Evolutionary conservation across 2,888 invertebrate genomes (phyloP), one percentile per base, ranked within the genome.

Genomic region (Leptinotarsa juncta): DNA sequence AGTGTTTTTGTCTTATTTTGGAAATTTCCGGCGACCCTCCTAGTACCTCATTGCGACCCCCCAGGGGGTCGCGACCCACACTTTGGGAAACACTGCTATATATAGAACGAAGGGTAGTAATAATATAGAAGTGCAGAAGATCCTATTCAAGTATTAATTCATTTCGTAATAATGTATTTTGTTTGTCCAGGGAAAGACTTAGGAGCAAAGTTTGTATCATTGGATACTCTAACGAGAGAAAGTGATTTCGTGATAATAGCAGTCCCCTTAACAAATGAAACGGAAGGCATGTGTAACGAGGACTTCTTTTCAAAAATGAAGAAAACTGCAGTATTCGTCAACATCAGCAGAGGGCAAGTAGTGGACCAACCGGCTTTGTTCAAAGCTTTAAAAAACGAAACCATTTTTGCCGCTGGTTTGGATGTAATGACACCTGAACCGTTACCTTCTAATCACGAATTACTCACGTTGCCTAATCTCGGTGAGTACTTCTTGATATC

Each of bases 361-460:
- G 90, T 95, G 0, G 93, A 97, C 80, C 97, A 97, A 84, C 92
- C 94, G 1, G 96, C 94, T 75, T 88, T 98, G 42, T 91, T 94
- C 71, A 90, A 91, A 68, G 97, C 97, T 0, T 88, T 98, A 67
- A 92, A 92, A 83, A 90, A 89, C 55, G 92, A 92, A 1, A 89
- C 91, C 78, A 97, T 98, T 77, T 94, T 93, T 84, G 94, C 94
- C 0, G 98, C 97, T 1, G 98, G 97, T 0, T 89, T 98, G 3
- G 98, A 98, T 86, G 98, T 98, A 3, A 95, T 94, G 83, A 92
- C 93, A 1, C 97, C 98, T 0, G 98, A 98, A 86, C 98, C 98
- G 0, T 86, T 98, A 71, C 95, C 97, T 0, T 87, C 91, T 7
- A 92, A 94, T 85, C 93, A 96, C 86, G 94, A 94, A 71, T 89